Base-by-base conservation (phyloP, 2,888 invertebrate genomes). In the Prosopocoilus inquinatus region DNA sequence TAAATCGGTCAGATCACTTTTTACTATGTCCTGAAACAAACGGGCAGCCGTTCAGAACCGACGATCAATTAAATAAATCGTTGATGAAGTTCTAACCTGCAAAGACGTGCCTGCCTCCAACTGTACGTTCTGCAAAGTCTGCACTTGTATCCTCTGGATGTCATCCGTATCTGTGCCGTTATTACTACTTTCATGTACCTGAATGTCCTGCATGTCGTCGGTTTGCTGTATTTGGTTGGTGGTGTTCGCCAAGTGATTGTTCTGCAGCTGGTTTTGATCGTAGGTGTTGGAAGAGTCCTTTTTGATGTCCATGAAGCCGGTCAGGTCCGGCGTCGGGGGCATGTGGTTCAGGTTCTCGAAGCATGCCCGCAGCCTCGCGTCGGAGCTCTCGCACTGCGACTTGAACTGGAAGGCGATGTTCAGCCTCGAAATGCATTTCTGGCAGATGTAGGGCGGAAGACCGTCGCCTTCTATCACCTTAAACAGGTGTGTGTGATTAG, bases 351-450 rank as follows among this genome's bases (percentile, higher is more conserved):
- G 68, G 52, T 69, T 68, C 53, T 73, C 72, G 47, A 75, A 75
- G 61, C 74, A 76, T 50, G 74, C 71, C 39, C 75, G 63, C 45
- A 78, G 64, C 57, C 74, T 75, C n/a, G 71, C 67, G 64, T 77
- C 77, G 2, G 77, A 75, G 2, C 64, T 69, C 62, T 78, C 78
- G 58, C 77, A 77, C 46, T 75, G 75, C n/a, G 71, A 70, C 67
- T 78, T 78, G 59, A 78, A 77, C 58, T 77, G 76, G 59, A 73
- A 76, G 36, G 78, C 77, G 41, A 75, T 70, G 55, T 77, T 76
- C 50, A 77, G 60, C 56, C 74, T 73, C 3, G 75, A 70, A 38
- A 77, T 72, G 61, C 78, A 78, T 64, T 73, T 75, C 50, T 74
- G 74, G 60, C 78, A 78, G 52, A 78, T 77, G 55, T 72, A 73